These are phyloP conservation scores for Tamias sibiricus DNA, from an alignment of 2,113 vertebrate genomes.

Conservation along the genomic window DNA sequence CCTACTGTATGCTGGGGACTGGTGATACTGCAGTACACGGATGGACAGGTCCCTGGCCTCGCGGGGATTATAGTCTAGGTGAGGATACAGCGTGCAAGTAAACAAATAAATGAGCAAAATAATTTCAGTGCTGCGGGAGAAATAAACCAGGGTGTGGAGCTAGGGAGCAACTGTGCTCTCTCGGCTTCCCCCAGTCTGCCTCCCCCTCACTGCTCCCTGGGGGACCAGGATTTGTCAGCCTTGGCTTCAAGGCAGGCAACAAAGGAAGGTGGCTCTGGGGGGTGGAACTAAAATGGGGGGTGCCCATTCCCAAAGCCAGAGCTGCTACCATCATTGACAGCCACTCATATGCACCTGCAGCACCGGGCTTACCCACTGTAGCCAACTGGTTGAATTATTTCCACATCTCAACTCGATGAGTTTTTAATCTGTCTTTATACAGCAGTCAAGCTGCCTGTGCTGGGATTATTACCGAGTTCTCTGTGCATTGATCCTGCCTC, in stretches of 20 bases:
- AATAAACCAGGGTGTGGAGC: conserved; percentile 58
- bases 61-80: conserved; percentile 4
- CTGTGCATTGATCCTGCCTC: conserved; percentile 65
- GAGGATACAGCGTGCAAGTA: conserved; percentile 30
- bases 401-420: conserved; percentile 67
- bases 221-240: conserved; percentile 65
- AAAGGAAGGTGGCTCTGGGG: conserved; percentile 58
- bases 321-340: neutral
- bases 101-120: conserved; percentile 69
- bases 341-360: neutral
- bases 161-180: conserved; percentile 34
- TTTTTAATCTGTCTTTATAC: conserved; percentile 80
- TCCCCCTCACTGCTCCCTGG: conserved; percentile 57
- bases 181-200: neutral
- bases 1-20: neutral
- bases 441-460: conserved; percentile 57
- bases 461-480: conserved; percentile 67
- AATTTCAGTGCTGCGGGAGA: conserved; percentile 45
- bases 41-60: neutral
- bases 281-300: neutral
- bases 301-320: conserved; percentile 5
- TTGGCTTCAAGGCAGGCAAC: conserved; percentile 61
- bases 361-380: conserved; percentile 46
- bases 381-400: conserved; percentile 69
- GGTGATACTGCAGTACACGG: neutral